Evolutionary conservation across 2,888 invertebrate genomes (phyloP).

Genomic region (Caradrina clavipalpis): DNA sequence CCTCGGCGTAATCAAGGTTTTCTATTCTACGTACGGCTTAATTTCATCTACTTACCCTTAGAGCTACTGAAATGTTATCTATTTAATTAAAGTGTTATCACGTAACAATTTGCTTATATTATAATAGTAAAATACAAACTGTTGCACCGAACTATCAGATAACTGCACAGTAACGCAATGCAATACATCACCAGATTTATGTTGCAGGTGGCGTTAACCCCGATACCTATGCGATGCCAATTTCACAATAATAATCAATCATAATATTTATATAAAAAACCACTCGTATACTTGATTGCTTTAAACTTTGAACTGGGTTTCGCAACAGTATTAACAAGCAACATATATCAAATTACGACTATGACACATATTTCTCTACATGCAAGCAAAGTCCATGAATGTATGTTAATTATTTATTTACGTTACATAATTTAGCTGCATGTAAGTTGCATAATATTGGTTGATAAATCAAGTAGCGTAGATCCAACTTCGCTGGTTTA

Average conservation of each 20-base stretch:
- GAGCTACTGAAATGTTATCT: not conserved
- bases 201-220: slow-evolving; percentile 4
- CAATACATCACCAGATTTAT: not conserved
- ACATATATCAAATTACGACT: slow-evolving; percentile 22
- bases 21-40: not conserved
- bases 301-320: slow-evolving; percentile 15
- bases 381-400: slow-evolving; percentile 19
- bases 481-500: not conserved
- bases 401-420: slow-evolving; percentile 28
- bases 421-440: slow-evolving; percentile 25
- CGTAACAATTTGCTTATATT: no score
- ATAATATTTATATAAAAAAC: not conserved
- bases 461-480: not conserved
- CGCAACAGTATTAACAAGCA: slow-evolving; percentile 6
- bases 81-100: not conserved
- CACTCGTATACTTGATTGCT: slow-evolving; percentile 15
- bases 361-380: slow-evolving; percentile 31
- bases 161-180: not conserved
- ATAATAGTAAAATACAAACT: no score
- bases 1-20: slow-evolving; percentile 8
- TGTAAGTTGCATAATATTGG: slow-evolving; percentile 26
- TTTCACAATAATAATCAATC: slow-evolving; percentile 2
- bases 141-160: not conserved
- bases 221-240: not conserved
- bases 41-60: not conserved